phyloP scores from a whole-genome alignment of 2,888 invertebrate genomes.

The Diaphora mendica region DNA sequence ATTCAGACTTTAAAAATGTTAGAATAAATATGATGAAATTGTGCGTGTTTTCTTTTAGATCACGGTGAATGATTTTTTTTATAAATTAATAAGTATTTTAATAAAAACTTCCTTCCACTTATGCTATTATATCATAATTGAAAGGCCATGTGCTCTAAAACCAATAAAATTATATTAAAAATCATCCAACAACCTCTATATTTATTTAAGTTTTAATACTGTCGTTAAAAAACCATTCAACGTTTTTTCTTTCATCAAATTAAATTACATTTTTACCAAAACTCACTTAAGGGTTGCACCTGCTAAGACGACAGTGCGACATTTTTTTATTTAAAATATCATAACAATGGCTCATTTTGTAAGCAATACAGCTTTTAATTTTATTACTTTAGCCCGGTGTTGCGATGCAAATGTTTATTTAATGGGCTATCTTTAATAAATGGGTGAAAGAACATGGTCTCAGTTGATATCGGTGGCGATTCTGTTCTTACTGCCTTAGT shows the following conservation, averaged over 20 bases:
- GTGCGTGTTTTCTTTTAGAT: too few species aligned
- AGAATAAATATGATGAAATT: too few species aligned
- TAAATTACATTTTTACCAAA: conserved; percentile 47
- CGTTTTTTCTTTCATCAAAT: conserved; percentile 28
- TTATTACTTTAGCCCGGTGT: conserved; percentile 59
- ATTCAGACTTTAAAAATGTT: too few species aligned
- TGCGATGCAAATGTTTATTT: conserved; percentile 61
- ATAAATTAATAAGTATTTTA: neutral
- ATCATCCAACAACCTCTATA: neutral
- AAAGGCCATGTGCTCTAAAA: conserved; percentile 14
- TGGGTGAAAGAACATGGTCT: conserved; percentile 28
- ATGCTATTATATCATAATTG: conserved; percentile 8
- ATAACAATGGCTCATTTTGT: conserved; percentile 52
- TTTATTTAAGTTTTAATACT: conserved; percentile 10
- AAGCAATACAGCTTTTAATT: conserved; percentile 59
- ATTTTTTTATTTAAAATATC: conserved; percentile 43
- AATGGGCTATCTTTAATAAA: conserved; percentile 56
- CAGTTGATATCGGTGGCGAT: conserved; percentile 23
- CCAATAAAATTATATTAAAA: neutral
- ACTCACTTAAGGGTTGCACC: conserved; percentile 50
- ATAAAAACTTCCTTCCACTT: neutral
- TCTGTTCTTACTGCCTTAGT: neutral
- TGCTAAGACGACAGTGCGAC: conserved; percentile 45
- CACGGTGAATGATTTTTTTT: too few species aligned
- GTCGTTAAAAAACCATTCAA: conserved; percentile 22